Evolutionary conservation across 2,888 invertebrate genomes (phyloP).

Genomic region (Chrysotoxum bicinctum): DNA sequence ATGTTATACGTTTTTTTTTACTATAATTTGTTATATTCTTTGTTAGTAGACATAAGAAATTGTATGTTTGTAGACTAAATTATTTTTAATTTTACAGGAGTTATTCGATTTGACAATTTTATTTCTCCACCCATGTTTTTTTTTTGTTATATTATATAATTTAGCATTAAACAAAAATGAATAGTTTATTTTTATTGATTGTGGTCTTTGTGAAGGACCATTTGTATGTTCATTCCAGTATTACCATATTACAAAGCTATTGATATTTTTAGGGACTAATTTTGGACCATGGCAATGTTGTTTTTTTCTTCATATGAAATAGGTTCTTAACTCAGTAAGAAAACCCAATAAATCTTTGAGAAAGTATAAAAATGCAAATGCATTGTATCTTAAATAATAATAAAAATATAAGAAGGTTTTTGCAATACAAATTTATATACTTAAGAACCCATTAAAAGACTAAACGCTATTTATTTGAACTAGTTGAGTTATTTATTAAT

Average conservation of each 20-base stretch:
- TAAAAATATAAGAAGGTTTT: too few species aligned
- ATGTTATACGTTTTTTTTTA: background rate
- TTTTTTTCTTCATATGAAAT: too few species aligned
- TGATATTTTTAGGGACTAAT: conserved; percentile 7
- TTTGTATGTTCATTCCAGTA: background rate
- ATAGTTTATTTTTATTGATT: conserved; percentile 21
- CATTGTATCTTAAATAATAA: too few species aligned
- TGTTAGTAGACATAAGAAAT: conserved; percentile 45
- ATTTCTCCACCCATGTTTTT: conserved; percentile 75
- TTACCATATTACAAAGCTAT: background rate
- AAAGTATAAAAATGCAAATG: too few species aligned
- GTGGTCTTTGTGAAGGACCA: conserved; percentile 13
- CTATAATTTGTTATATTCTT: conserved; percentile 25
- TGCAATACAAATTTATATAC: too few species aligned
- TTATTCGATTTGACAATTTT: conserved; percentile 71
- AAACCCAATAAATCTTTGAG: too few species aligned
- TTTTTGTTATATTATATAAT: conserved; percentile 60
- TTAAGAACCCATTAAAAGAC: too few species aligned
- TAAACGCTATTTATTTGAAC: too few species aligned
- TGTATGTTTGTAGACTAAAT: conserved; percentile 54
- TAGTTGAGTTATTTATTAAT: too few species aligned
- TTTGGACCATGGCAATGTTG: background rate
- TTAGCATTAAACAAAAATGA: conserved; percentile 2
- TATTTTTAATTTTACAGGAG: conserved; percentile 68
- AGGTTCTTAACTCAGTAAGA: too few species aligned